Percentiles rank a stretch among this genome's conserved stretches.
These are phyloP conservation scores for Andrena cerasifolii DNA, from an alignment of 1,140 invertebrate genomes.

Conservation along the genomic window DNA sequence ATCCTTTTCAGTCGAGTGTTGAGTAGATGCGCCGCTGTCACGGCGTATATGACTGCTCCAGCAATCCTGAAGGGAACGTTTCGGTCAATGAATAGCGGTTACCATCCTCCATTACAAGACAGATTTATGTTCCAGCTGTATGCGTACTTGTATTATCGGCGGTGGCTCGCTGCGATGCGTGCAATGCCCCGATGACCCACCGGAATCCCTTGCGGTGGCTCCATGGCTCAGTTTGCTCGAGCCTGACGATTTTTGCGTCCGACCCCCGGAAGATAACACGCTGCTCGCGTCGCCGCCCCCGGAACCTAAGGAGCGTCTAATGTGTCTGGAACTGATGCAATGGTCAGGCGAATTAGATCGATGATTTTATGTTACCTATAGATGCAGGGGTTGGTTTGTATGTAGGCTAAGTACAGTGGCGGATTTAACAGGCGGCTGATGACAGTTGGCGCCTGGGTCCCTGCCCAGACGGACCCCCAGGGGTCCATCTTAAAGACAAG, in stretches of 20 bases:
- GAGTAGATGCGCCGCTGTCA: slow-evolving; percentile 87
- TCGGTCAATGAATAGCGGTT: neutral
- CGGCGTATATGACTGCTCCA: slow-evolving; percentile 80
- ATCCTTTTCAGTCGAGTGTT: slow-evolving; percentile 83
- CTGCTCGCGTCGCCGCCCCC: slow-evolving; percentile 80
- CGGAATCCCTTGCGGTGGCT: slow-evolving; percentile 85
- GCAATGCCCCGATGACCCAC: slow-evolving; percentile 89
- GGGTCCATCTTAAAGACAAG: too few species aligned
- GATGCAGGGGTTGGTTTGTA: too few species aligned
- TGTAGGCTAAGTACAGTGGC: too few species aligned
- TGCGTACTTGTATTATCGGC: slow-evolving; percentile 77
- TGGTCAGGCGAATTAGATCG: neutral
- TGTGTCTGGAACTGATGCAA: slow-evolving; percentile 74
- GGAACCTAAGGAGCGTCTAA: slow-evolving; percentile 79
- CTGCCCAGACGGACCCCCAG: too few species aligned
- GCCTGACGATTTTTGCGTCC: slow-evolving; percentile 80
- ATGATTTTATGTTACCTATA: neutral
- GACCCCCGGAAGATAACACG: slow-evolving; percentile 79
- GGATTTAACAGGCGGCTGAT: too few species aligned
- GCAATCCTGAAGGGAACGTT: slow-evolving; percentile 72
- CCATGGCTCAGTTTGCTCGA: slow-evolving; percentile 81
- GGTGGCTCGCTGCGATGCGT: slow-evolving; percentile 89
- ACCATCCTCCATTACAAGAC: neutral
- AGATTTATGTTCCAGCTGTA: neutral
- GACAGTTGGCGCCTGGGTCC: too few species aligned